phyloP scores from a whole-genome alignment of 2,113 vertebrate genomes.

The Vombatus ursinus region DNA sequence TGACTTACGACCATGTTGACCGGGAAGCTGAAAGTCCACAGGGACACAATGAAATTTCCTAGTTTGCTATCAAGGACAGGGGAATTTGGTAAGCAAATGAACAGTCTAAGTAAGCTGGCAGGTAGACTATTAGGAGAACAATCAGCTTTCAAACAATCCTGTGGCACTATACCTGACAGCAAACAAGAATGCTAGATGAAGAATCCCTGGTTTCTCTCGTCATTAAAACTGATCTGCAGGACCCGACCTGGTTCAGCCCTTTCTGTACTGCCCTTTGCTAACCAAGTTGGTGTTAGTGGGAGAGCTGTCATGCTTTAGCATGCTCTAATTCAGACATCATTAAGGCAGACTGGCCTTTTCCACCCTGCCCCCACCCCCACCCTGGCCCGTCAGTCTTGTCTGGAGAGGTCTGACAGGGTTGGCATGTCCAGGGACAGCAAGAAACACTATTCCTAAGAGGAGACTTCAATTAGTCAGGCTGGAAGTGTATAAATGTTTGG shows the following conservation, averaged over 20 bases:
- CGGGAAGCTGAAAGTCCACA: not conserved
- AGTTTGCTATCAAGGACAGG: not conserved
- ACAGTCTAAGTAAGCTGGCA: not conserved
- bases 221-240: not conserved
- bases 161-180: not conserved
- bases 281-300: not conserved
- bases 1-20: no score
- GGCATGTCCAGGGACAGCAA: not conserved
- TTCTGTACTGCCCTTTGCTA: not conserved
- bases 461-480: not conserved
- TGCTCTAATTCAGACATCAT: not conserved
- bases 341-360: not conserved
- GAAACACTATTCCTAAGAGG: not conserved
- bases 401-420: not conserved
- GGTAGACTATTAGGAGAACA: not conserved
- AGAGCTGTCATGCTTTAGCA: not conserved
- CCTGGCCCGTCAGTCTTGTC: not conserved
- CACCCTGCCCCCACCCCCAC: not conserved
- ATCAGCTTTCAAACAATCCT: not conserved
- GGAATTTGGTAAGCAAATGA: not conserved
- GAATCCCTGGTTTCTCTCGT: not conserved
- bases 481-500: not conserved
- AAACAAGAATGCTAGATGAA: not conserved
- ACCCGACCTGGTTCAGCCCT: not conserved
- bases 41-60: not conserved